Evolutionary conservation across 2,888 invertebrate species (phyloP).

Genomic region (Isoperla grammatica): DNA sequence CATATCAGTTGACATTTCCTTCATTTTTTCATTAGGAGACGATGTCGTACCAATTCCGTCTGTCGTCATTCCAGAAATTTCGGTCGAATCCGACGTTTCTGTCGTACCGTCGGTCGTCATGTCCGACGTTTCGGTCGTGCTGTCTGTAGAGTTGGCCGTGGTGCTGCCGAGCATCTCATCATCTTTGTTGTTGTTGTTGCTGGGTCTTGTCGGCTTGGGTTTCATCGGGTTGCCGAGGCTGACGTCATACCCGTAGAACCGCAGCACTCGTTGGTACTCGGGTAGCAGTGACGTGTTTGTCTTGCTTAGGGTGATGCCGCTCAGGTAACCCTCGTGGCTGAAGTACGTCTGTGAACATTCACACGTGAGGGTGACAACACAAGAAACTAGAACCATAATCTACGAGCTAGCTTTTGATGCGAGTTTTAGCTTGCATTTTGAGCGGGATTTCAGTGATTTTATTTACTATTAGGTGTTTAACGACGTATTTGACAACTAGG

Average conservation of each 20-base stretch:
- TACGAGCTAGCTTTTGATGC: too few species aligned
- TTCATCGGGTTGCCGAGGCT: constrained; percentile 39
- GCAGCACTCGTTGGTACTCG: constrained; percentile 65
- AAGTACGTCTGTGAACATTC: constrained; percentile 64
- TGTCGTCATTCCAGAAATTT: constrained; percentile 26
- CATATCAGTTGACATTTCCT: constrained; percentile 17
- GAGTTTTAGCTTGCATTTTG: too few species aligned
- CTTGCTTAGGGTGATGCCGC: constrained; percentile 71
- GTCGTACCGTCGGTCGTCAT: constrained; percentile 1
- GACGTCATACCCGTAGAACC: constrained; percentile 77
- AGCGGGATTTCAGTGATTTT: background rate
- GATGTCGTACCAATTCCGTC: constrained; percentile 18
- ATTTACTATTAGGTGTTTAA: too few species aligned
- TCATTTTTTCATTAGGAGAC: constrained; percentile 7
- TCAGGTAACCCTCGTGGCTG: constrained; percentile 74
- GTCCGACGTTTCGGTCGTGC: constrained; percentile 1
- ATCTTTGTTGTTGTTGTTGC: background rate
- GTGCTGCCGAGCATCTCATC: constrained; percentile 5
- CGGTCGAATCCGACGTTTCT: constrained; percentile 24
- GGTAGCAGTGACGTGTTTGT: constrained; percentile 69
- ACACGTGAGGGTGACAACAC: too few species aligned
- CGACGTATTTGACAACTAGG: too few species aligned
- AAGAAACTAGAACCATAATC: too few species aligned
- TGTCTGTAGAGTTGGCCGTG: constrained; percentile 11
- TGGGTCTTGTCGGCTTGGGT: too few species aligned